phyloP scores from a whole-genome alignment of 2,888 invertebrate genomes.

The Phengaris arion region DNA sequence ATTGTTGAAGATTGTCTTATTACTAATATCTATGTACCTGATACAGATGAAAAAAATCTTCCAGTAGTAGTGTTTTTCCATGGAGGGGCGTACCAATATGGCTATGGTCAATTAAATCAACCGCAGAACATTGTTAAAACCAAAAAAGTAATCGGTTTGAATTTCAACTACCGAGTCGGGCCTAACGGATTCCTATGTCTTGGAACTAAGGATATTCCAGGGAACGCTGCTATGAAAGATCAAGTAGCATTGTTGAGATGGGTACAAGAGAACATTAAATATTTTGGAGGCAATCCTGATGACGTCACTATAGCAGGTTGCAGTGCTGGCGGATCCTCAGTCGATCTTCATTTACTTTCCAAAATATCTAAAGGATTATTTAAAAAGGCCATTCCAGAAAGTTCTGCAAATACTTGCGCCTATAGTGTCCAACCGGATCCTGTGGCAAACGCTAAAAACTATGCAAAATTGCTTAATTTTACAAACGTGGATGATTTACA shows the following conservation, averaged over 20 bases:
- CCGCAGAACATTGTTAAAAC: slow-evolving; percentile 44
- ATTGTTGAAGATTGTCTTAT: slow-evolving; percentile 45
- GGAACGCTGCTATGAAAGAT: slow-evolving; percentile 64
- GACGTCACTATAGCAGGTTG: slow-evolving; percentile 56
- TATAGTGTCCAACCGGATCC: slow-evolving; percentile 53
- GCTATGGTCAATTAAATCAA: slow-evolving; percentile 46
- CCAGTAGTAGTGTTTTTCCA: slow-evolving; percentile 66
- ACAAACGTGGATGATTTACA: slow-evolving; percentile 46
- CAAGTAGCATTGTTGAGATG: slow-evolving; percentile 52
- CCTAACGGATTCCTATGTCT: slow-evolving; percentile 55
- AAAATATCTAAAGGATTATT: slow-evolving; percentile 50
- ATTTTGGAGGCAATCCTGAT: slow-evolving; percentile 57
- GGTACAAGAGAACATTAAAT: slow-evolving; percentile 52
- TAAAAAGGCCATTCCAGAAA: slow-evolving; percentile 53
- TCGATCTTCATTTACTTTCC: slow-evolving; percentile 54
- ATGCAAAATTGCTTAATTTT: slow-evolving; percentile 47
- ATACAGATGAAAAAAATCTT: slow-evolving; percentile 40
- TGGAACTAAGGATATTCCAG: slow-evolving; percentile 55
- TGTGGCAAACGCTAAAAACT: slow-evolving; percentile 48
- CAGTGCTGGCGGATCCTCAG: slow-evolving; percentile 55
- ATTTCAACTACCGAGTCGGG: slow-evolving; percentile 60
- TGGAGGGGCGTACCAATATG: slow-evolving; percentile 62
- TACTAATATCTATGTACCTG: slow-evolving; percentile 44
- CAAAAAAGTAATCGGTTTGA: slow-evolving; percentile 49
- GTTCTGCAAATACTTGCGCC: slow-evolving; percentile 47